These are phyloP conservation scores for Apogon hyalosoma DNA, from an alignment of 2,797 vertebrate species.

Conservation along the genomic window DNA sequence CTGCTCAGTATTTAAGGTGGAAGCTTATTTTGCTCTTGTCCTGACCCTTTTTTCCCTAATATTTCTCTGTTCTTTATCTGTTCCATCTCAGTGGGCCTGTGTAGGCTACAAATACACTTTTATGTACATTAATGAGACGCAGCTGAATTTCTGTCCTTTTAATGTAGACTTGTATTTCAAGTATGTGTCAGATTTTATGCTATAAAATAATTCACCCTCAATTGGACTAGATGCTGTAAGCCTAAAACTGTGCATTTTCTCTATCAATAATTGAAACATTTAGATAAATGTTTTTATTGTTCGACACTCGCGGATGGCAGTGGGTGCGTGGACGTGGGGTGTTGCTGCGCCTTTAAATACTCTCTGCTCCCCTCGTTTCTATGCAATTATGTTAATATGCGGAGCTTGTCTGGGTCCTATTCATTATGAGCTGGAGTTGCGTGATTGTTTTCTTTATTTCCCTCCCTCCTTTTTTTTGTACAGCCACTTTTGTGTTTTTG, in stretches of 20 bases:
- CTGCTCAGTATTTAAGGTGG: too few species aligned
- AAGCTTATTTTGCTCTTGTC: too few species aligned
- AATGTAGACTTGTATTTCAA: too few species aligned
- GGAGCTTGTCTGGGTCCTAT: slow-evolving; percentile 81
- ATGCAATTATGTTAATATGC: slow-evolving; percentile 90
- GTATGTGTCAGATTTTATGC: too few species aligned
- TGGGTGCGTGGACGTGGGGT: slow-evolving; percentile 20
- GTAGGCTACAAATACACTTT: too few species aligned
- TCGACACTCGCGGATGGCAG: neutral
- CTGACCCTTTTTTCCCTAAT: too few species aligned
- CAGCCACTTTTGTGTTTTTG: neutral
- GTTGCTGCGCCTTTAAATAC: slow-evolving; percentile 85
- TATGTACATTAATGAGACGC: too few species aligned
- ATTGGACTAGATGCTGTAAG: neutral
- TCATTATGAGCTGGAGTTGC: slow-evolving; percentile 83
- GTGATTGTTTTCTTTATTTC: slow-evolving; percentile 83
- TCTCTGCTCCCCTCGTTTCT: slow-evolving; percentile 80
- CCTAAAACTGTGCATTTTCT: neutral
- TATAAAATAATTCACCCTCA: neutral
- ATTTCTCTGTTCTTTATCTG: too few species aligned
- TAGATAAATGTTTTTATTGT: neutral
- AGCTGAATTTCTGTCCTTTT: too few species aligned
- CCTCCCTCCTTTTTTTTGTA: slow-evolving; percentile 41
- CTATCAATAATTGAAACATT: neutral
- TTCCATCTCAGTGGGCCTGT: too few species aligned